phyloP scores from a whole-genome alignment of 2,113 vertebrate species.

The Lophura nycthemera region DNA sequence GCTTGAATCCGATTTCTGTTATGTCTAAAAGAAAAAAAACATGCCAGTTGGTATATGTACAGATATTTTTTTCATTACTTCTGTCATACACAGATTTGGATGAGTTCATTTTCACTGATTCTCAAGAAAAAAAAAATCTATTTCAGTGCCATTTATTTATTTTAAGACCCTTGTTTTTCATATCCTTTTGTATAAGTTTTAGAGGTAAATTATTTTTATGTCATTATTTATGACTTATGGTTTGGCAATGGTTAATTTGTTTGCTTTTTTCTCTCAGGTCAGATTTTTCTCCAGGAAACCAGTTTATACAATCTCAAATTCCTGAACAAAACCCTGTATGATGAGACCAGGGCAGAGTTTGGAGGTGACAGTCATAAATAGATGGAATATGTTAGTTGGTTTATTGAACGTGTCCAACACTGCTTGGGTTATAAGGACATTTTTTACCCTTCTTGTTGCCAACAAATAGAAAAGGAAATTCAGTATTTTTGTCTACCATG shows the following conservation, averaged over 20 bases:
- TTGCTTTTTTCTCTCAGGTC: neutral
- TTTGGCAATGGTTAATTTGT: neutral
- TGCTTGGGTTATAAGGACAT: neutral
- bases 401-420: neutral
- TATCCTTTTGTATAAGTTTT: neutral
- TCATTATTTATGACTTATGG: neutral
- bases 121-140: neutral
- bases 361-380: neutral
- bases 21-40: neutral
- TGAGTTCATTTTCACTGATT: neutral
- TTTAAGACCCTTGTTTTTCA: neutral
- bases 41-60: neutral
- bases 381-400: neutral
- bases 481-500: neutral
- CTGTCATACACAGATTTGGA: neutral
- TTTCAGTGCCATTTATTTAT: neutral
- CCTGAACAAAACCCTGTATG: neutral
- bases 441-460: neutral
- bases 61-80: conserved; percentile 1
- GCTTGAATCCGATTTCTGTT: neutral
- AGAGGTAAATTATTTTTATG: neutral
- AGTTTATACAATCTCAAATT: neutral
- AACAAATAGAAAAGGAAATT: conserved; percentile 7
- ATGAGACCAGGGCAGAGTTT: neutral
- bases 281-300: neutral